Conservation (phyloP, 2,113 vertebrate species). For the Dermatemys mawii region DNA sequence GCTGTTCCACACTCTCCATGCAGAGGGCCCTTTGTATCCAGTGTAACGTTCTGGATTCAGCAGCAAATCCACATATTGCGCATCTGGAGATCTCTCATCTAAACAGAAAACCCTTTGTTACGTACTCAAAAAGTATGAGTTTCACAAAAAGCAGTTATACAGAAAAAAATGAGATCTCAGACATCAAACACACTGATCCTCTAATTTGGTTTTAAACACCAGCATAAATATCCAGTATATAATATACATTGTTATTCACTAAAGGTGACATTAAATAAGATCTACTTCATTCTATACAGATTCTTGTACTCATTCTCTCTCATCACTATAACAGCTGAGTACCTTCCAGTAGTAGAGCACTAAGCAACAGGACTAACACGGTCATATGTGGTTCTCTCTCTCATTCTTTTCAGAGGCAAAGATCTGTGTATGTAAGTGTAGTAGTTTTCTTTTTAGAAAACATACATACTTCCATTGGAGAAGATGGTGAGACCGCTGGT, state of each 20-base stretch:
- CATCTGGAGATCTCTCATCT: constrained; percentile 94
- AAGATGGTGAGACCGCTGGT: not conserved
- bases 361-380: no score
- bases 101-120: constrained; percentile 44
- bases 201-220: not conserved
- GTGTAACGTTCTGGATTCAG: constrained; percentile 94
- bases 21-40: constrained; percentile 93
- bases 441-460: not conserved
- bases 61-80: constrained; percentile 93
- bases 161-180: not conserved
- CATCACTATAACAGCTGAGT: not conserved
- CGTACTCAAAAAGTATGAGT: not conserved
- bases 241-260: not conserved
- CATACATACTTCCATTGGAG: not conserved
- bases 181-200: not conserved
- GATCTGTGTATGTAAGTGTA: no score
- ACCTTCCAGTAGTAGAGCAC: no score
- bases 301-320: accelerated
- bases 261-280: not conserved
- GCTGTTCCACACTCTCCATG: constrained; percentile 98
- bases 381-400: no score
- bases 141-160: not conserved
- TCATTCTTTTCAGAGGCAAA: no score
- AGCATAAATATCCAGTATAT: not conserved
- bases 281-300: not conserved